A percentile compares a stretch with the other conserved stretches of the same genome.
These are phyloP conservation scores for Steinernema khuongi DNA, from an alignment of 1,140 invertebrate genomes.

Conservation along the genomic window DNA sequence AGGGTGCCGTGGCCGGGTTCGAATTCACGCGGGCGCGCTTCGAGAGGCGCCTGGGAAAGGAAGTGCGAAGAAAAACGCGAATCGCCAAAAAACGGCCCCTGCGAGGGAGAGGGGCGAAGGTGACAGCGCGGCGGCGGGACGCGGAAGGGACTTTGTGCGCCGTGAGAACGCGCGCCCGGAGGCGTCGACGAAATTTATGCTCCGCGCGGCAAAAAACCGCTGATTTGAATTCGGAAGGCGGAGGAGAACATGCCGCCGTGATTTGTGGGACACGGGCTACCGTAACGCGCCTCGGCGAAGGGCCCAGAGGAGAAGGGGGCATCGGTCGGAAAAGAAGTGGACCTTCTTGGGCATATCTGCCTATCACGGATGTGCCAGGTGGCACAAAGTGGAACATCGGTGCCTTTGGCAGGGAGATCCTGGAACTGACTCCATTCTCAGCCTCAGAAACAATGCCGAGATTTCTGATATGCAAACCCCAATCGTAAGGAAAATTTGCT, in stretches of 20 bases:
- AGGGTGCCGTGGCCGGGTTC: not conserved
- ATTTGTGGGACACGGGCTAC: not conserved
- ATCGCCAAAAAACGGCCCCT: not conserved
- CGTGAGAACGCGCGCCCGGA: not conserved
- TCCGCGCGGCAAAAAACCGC: slow-evolving; percentile 1
- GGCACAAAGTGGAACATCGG: no score
- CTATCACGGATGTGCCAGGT: no score
- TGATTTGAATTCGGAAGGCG: not conserved
- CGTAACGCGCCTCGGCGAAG: no score
- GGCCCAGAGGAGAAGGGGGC: not conserved
- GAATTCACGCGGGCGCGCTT: not conserved
- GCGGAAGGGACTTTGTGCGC: slow-evolving; percentile 2
- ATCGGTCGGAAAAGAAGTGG: slow-evolving; percentile 61
- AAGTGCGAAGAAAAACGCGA: not conserved
- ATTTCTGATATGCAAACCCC: no score
- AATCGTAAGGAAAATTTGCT: no score
- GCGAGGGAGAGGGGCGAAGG: not conserved
- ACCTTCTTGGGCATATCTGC: no score
- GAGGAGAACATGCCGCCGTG: not conserved
- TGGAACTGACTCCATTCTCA: no score
- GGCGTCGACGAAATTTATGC: not conserved
- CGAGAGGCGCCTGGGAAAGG: not conserved
- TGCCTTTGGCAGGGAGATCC: no score
- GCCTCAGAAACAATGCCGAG: no score
- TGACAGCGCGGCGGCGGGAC: not conserved